A percentile compares a stretch with the other conserved stretches of the same genome.
Evolutionary conservation across 1,140 invertebrate species (phyloP).

Genomic region (Drosophila gunungcola): DNA sequence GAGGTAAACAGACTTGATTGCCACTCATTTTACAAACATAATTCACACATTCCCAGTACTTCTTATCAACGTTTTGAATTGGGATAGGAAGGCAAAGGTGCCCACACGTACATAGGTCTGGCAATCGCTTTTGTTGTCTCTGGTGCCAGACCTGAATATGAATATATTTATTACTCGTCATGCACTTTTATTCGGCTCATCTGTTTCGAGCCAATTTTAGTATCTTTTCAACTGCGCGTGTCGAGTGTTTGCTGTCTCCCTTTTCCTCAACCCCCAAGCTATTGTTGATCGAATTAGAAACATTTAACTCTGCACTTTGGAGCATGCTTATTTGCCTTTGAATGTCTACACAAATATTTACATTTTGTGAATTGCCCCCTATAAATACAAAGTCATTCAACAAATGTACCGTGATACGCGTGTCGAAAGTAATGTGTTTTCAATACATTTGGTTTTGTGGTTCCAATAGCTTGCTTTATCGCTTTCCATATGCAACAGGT

Average conservation of each 20-base stretch:
- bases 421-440: not conserved
- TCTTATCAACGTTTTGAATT: conserved; percentile 28
- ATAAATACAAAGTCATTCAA: not conserved
- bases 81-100: not conserved
- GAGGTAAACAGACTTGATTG: conserved; percentile 5
- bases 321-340: conserved; percentile 27
- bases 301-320: conserved; percentile 22
- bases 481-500: not conserved
- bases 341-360: conserved; percentile 52
- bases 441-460: no score
- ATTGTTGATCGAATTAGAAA: conserved; percentile 10
- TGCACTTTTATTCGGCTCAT: conserved; percentile 27
- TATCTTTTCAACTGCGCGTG: conserved; percentile 27
- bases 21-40: conserved; percentile 4
- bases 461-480: not conserved
- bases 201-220: conserved; percentile 30
- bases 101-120: not conserved
- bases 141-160: conserved; percentile 2
- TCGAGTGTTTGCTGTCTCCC: conserved; percentile 11
- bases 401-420: not conserved
- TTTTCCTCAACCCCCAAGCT: not conserved
- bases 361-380: conserved; percentile 18
- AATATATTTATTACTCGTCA: conserved; percentile 31
- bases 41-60: conserved; percentile 14
- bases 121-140: conserved; percentile 7